Evolutionary conservation across 1,140 invertebrate genomes (phyloP).

Genomic region (Drosophila hydei): DNA sequence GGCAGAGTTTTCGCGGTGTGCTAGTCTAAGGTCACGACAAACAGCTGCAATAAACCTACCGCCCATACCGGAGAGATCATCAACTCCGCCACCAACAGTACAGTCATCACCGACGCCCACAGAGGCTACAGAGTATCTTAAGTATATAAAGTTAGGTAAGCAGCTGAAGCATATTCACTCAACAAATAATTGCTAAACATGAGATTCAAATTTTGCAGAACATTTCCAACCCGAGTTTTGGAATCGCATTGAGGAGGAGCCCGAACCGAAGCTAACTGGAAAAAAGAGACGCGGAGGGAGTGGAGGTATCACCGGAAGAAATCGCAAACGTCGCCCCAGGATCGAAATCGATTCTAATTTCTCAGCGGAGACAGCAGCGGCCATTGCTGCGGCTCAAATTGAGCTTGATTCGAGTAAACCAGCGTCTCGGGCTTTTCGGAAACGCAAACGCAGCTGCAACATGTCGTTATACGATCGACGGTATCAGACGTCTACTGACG

Average conservation of each 20-base stretch:
- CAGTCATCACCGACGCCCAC: conserved; percentile 31
- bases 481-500: conserved; percentile 67
- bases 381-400: conserved; percentile 63
- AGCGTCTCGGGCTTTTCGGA: conserved; percentile 24
- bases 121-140: conserved; percentile 41
- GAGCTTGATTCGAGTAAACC: conserved; percentile 58
- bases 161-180: not conserved
- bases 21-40: conserved; percentile 54
- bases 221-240: conserved; percentile 48
- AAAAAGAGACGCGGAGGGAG: conserved; percentile 38
- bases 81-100: not conserved
- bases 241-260: conserved; percentile 61
- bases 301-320: not conserved
- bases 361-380: conserved; percentile 68
- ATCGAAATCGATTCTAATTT: conserved; percentile 42
- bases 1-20: conserved; percentile 45
- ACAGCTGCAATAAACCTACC: conserved; percentile 2
- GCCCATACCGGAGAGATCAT: conserved; percentile 6
- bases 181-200: not conserved
- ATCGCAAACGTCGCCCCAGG: conserved; percentile 47
- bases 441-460: conserved; percentile 53
- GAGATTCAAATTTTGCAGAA: conserved; percentile 30
- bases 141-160: conserved; percentile 54
- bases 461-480: conserved; percentile 82
- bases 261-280: conserved; percentile 36